Base-by-base conservation (phyloP, 2,888 invertebrate genomes). In the Liodrosophila aerea region DNA sequence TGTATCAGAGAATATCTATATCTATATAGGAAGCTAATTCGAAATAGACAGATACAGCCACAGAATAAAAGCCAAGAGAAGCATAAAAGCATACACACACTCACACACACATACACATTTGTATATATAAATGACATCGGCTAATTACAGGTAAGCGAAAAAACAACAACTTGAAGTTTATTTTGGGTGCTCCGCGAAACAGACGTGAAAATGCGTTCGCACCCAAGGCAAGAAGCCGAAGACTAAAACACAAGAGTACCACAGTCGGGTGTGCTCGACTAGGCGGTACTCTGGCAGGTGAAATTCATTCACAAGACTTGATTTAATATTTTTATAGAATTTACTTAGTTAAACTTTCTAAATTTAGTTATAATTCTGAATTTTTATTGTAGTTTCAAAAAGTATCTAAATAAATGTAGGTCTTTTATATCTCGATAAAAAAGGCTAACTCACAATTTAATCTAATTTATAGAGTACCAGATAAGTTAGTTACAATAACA, bases 91-190 rank as follows among this genome's bases (percentile, higher is more conserved):
- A 68, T 65, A 59, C 47, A 62, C 46, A 58, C 44, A 68, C 51
- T 59, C 13, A 36, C 30, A 43, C 52, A 49, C 8, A 50, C 47
- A 57, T 3, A 8, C 12, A 30, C 12, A 49, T 7, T 11, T 30
- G 7, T 59, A 36, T 67, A 16, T 45, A 57, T 66, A 62, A 65
- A 70, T 73, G 83, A 67, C 73, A 76, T 64, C 71, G 80, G 73
- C 83, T 85, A 87, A 87, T 86, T 87, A 86, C 86, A 86, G 86
- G 86, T 86, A 87, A 86, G 80, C 76, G 36, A 59, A 68, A 66
- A 63, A 69, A 69, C 44, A 61, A 63, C 57, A 71, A 43, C 45
- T 64, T 71, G 68, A 64, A 80, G 73, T 84, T 80, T 74, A 84
- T 85, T 83, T 82, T 69, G 52, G 71, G 57, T 62, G 69, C 61